These are phyloP conservation scores for Hemicentrotus pulcherrimus DNA, from an alignment of 35 echinoderm and acorn worm genomes.

Conservation along the genomic window DNA sequence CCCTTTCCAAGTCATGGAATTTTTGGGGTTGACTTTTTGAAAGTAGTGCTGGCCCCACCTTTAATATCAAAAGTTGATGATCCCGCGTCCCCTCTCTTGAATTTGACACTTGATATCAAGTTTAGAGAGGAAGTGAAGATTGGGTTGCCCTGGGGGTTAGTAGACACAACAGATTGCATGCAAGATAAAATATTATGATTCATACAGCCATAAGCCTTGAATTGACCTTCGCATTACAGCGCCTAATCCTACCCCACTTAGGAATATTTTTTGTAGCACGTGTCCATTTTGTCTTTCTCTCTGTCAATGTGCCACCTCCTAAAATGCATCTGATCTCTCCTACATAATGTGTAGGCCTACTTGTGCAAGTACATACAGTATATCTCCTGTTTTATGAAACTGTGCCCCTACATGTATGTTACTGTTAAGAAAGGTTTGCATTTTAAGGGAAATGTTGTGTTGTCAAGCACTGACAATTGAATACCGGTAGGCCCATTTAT, in stretches of 20 bases:
- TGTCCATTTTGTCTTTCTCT: not conserved
- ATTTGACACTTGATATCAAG: slow-evolving; percentile 1
- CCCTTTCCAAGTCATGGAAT: too few relatives aligned
- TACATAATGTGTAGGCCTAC: not conserved
- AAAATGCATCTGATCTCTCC: not conserved
- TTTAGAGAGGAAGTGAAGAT: not conserved
- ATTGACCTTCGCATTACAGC: not conserved
- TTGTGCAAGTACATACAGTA: too few relatives aligned
- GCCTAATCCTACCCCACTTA: not conserved
- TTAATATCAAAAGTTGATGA: not conserved
- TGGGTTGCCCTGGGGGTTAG: not conserved
- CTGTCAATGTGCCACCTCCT: not conserved
- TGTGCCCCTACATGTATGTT: too few relatives aligned
- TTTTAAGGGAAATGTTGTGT: too few relatives aligned
- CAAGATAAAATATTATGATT: slow-evolving; percentile 1
- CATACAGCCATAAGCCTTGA: not conserved
- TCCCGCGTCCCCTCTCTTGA: not conserved
- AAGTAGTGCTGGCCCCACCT: not conserved
- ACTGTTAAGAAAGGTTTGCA: too few relatives aligned
- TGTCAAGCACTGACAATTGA: too few relatives aligned
- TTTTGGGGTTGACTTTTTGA: not conserved
- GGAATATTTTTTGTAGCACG: not conserved
- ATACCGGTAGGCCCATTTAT: too few relatives aligned
- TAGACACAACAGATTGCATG: not conserved
- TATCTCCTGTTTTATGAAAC: too few relatives aligned